Conservation (phyloP, 1,140 invertebrate species). For the Stegodyphus dumicola region DNA sequence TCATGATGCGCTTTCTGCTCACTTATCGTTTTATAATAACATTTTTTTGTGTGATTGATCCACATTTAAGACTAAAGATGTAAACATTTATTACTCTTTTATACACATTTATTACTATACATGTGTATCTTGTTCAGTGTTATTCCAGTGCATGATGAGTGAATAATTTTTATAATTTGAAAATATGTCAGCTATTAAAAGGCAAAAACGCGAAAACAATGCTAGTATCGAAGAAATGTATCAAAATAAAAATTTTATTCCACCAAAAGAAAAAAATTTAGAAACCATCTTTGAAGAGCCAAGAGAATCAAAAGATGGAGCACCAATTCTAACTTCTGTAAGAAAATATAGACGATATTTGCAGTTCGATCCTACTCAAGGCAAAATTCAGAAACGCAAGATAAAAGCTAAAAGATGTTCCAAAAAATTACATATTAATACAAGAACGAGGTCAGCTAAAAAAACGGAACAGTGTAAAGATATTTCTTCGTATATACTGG, state of each 20-base stretch:
- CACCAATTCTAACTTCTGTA: conserved; percentile 26
- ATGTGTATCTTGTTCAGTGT: too few species aligned
- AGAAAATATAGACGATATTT: conserved; percentile 40
- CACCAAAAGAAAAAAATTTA: conserved; percentile 52
- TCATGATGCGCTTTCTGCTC: too few species aligned
- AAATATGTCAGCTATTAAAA: conserved; percentile 18
- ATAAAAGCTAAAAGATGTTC: conserved; percentile 35
- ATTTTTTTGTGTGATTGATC: too few species aligned
- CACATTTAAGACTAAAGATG: too few species aligned
- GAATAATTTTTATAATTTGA: not conserved
- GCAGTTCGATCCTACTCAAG: conserved; percentile 29
- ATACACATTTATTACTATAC: too few species aligned
- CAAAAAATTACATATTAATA: not conserved
- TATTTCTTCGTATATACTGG: conserved; percentile 14
- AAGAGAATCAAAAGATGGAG: conserved; percentile 34
- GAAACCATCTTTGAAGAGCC: conserved; percentile 58
- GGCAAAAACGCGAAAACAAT: conserved; percentile 9
- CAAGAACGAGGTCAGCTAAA: conserved; percentile 19
- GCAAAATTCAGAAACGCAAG: conserved; percentile 42
- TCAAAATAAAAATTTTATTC: conserved; percentile 46
- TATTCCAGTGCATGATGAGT: too few species aligned
- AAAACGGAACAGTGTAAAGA: not conserved
- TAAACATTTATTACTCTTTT: too few species aligned
- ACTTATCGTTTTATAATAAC: too few species aligned
- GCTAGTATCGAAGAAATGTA: conserved; percentile 36